Evolutionary conservation across 2,888 invertebrate species (phyloP), one percentile per base, ranked within the genome.

Genomic region (Napeogenes inachia): DNA sequence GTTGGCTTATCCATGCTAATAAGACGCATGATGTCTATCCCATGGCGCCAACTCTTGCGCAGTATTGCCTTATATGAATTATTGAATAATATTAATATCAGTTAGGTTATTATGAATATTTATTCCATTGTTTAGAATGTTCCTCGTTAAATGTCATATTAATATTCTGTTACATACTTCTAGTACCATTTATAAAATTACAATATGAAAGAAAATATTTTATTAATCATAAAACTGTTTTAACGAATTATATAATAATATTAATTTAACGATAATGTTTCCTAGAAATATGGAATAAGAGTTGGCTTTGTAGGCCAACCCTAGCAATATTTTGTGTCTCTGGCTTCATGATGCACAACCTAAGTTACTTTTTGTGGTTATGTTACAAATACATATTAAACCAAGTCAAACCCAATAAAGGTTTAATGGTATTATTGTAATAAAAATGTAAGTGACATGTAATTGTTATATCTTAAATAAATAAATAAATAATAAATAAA

Each of bases 1-100:
- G 12, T 6, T 3, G 12, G 3, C 50, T 30, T 30, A 50, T 50
- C 56, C 54, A 66, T 59, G 63, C 67, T 30, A 57, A 13, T 54
- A 62, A 66, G 72, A 72, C 75, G 72, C 45, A n/a, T 38, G 12
- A 46, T n/a, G 55, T 42, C 55, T 38, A 57, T 62, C 57, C 59
- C 62, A 66, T 74, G 74, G 71, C 85, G 88, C 86, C 87, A 80
- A 70, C 70, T 68, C 79, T 87, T 85, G 79, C 86, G 84, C 84
- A 87, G 85, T 68, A 54, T 64, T 56, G 57, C 71, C 75, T 82
- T 85, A 87, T 87, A 81, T 82, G 84, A 84, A 80, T 77, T 80
- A 86, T 84, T 80, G 77, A 80, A 83, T 81, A 74, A 75, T 77
- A 79, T 79, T 73, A 70, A 70, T 77, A 75, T 75, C 76, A 72